Evolutionary conservation across 2,888 invertebrate species (phyloP).

Genomic region (Polymixis flavicincta): DNA sequence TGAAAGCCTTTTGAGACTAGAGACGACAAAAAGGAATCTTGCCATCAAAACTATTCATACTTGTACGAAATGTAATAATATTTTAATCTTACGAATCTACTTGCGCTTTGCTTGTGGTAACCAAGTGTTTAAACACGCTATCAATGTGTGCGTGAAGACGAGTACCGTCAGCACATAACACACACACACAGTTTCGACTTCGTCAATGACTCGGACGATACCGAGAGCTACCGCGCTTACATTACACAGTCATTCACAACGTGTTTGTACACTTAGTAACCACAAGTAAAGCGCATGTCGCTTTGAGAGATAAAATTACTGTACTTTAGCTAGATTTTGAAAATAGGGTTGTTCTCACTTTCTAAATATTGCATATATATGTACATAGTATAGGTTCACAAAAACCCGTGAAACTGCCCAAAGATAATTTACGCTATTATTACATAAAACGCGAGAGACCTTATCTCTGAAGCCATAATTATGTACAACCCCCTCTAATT

Average conservation of each 20-base stretch:
- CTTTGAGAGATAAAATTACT: not conserved
- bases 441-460: not conserved
- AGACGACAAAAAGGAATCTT: not conserved
- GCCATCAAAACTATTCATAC: not conserved
- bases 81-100: no score
- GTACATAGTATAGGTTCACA: not conserved
- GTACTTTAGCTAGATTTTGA: not conserved
- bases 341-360: no score
- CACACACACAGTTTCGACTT: not conserved
- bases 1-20: not conserved
- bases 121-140: no score
- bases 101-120: no score
- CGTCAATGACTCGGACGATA: not conserved
- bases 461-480: constrained; percentile 11
- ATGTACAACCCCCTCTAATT: constrained; percentile 34
- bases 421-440: no score
- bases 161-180: not conserved
- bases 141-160: not conserved
- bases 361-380: not conserved
- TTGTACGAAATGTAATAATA: not conserved
- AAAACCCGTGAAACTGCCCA: not conserved
- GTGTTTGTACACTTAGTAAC: not conserved
- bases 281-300: not conserved
- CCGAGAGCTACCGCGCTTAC: not conserved
- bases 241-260: not conserved